Conservation (phyloP, 2,888 invertebrate genomes). For the Myopa tessellatipennis region DNA sequence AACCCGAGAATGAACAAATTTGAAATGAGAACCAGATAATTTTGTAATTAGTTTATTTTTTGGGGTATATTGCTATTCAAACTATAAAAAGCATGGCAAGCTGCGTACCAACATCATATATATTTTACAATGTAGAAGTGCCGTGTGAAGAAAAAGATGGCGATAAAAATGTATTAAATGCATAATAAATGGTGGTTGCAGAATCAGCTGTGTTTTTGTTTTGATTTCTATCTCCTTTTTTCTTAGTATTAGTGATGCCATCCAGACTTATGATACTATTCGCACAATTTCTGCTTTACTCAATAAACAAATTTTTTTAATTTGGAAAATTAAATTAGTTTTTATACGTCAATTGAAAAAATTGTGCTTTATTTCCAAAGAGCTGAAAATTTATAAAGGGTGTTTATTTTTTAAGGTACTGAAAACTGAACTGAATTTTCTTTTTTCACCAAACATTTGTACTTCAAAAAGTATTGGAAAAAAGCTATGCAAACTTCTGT, state of each 20-base stretch:
- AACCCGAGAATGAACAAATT: conserved; percentile 15
- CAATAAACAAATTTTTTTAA: too few species aligned
- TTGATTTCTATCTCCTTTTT: background rate
- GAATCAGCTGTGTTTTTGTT: conserved; percentile 15
- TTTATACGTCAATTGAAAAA: too few species aligned
- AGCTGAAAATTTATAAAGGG: too few species aligned
- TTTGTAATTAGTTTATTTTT: conserved; percentile 2
- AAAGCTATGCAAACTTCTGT: too few species aligned
- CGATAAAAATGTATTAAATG: background rate
- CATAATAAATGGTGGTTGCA: background rate
- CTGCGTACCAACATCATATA: background rate
- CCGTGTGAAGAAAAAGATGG: conserved; percentile 41
- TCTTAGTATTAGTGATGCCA: background rate
- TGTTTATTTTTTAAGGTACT: too few species aligned
- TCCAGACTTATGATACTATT: background rate
- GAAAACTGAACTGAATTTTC: too few species aligned
- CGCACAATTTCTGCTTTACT: too few species aligned
- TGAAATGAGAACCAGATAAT: conserved; percentile 20
- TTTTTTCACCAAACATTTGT: too few species aligned
- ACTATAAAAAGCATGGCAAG: conserved; percentile 15
- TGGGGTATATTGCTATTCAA: conserved; percentile 13
- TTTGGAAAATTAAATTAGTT: too few species aligned
- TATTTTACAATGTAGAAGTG: conserved; percentile 13
- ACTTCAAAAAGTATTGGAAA: too few species aligned
- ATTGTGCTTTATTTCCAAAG: too few species aligned